phyloP scores from a whole-genome alignment of 1,140 invertebrate genomes.

The Zaprionus ghesquierei region DNA sequence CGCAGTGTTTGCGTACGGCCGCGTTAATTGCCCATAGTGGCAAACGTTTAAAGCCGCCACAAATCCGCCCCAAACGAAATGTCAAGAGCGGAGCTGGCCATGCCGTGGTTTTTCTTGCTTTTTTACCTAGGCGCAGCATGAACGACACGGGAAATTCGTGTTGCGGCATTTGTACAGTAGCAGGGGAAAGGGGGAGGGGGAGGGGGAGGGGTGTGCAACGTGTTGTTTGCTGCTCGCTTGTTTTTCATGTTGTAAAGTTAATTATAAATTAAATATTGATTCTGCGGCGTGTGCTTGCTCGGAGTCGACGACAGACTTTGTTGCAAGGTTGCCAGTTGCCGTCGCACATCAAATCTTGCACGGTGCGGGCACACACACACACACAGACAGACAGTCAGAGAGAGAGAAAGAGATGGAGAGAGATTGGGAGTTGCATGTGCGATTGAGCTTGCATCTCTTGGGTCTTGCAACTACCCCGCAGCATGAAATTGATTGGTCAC shows the following conservation, averaged over 20 bases:
- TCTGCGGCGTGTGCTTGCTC: constrained; percentile 53
- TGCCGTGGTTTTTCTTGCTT: constrained; percentile 14
- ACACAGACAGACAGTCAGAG: not conserved
- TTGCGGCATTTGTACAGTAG: constrained; percentile 65
- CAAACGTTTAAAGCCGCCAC: constrained; percentile 77
- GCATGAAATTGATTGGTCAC: constrained; percentile 78
- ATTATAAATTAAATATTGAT: constrained; percentile 82
- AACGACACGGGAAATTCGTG: constrained; percentile 17
- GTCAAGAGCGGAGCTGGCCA: constrained; percentile 35
- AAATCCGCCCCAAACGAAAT: constrained; percentile 63
- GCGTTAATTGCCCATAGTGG: constrained; percentile 81
- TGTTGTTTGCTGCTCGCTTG: constrained; percentile 59
- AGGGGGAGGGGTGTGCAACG: not conserved
- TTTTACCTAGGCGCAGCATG: constrained; percentile 36
- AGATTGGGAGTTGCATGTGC: not conserved
- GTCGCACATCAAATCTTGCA: constrained; percentile 32
- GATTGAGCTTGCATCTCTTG: constrained; percentile 22
- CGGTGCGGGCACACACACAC: not conserved
- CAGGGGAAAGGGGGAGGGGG: not conserved
- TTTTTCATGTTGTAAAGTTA: constrained; percentile 80
- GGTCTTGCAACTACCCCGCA: constrained; percentile 19
- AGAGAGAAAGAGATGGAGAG: not conserved
- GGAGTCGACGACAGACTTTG: constrained; percentile 6
- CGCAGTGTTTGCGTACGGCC: constrained; percentile 68
- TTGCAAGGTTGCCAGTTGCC: constrained; percentile 24